Conservation (phyloP, 2,113 vertebrate species). For the Corythaeola cristata region DNA sequence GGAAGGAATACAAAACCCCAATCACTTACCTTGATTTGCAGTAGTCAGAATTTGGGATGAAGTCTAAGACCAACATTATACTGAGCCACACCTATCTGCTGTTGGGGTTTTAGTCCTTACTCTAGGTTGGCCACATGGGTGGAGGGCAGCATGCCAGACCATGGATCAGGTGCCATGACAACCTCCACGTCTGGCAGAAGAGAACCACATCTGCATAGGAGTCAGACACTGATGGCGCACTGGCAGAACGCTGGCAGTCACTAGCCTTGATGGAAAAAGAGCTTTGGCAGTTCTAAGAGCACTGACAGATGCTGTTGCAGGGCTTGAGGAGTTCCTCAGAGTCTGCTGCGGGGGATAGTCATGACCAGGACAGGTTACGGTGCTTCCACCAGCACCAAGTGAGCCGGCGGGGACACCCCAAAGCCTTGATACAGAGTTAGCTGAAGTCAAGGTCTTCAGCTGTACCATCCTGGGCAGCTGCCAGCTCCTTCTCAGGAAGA, state of each 20-base stretch:
- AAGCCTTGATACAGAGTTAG: background rate
- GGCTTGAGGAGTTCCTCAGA: background rate
- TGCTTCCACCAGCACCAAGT: background rate
- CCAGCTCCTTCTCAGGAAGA: background rate
- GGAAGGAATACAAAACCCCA: background rate
- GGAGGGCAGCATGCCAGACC: background rate
- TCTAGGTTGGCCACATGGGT: rapidly evolving
- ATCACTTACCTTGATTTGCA: background rate
- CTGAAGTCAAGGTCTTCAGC: background rate
- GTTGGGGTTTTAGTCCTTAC: background rate
- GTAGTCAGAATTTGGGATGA: background rate
- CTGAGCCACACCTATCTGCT: background rate
- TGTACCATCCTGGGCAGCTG: background rate
- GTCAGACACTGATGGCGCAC: rapidly evolving
- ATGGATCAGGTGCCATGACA: background rate
- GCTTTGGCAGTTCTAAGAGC: background rate
- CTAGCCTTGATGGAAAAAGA: background rate
- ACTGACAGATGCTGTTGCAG: background rate
- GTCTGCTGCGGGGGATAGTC: rapidly evolving
- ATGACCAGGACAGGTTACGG: background rate
- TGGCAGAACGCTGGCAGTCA: rapidly evolving
- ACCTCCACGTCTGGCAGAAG: background rate
- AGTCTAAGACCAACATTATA: background rate
- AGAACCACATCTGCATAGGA: rapidly evolving
- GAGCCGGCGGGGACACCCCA: background rate